Conservation (phyloP, 2,797 vertebrate species). For the Cyprinella venusta region DNA sequence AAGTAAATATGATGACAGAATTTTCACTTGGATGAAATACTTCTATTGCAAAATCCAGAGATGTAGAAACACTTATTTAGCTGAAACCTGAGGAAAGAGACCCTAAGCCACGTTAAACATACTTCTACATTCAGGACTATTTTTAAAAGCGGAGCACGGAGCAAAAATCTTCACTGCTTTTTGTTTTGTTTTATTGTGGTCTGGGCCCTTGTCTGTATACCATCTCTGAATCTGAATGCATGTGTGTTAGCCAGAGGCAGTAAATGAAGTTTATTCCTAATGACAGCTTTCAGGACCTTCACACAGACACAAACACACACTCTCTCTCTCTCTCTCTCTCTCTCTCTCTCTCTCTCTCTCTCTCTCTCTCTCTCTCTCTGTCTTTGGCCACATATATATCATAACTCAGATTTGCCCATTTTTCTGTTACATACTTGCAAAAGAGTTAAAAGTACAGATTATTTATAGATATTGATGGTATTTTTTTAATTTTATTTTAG, state of each 20-base stretch:
- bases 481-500: too few species aligned
- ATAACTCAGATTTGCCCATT: neutral
- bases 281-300: constrained; percentile 75
- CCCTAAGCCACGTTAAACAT: neutral
- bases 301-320: constrained; percentile 62
- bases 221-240: constrained; percentile 12
- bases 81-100: constrained; percentile 7
- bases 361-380: neutral
- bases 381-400: neutral
- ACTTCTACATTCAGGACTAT: neutral
- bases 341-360: neutral
- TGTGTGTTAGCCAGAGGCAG: constrained; percentile 64
- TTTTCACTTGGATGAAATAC: neutral
- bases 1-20: constrained; percentile 5
- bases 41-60: neutral
- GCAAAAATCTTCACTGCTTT: neutral
- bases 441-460: neutral
- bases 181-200: neutral
- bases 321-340: neutral
- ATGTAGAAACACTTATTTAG: neutral
- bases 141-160: neutral
- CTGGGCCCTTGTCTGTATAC: neutral
- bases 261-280: constrained; percentile 75
- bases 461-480: too few species aligned
- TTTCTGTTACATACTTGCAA: neutral